Evolutionary conservation across 2,888 invertebrate genomes (phyloP), one percentile per base, ranked within the genome.

Genomic region (Drosophila paramelanica): DNA sequence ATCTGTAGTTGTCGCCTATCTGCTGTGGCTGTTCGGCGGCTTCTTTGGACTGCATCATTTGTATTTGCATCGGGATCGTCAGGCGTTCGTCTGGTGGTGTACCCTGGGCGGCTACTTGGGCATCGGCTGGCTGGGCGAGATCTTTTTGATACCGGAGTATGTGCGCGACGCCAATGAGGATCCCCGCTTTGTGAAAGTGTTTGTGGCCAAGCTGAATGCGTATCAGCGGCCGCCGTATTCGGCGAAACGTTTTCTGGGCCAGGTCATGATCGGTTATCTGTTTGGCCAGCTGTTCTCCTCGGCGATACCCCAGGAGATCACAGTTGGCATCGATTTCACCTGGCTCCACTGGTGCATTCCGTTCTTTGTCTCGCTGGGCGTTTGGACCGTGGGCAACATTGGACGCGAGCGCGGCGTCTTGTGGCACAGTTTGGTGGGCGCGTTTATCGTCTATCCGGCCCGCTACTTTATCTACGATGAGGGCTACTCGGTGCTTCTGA

Each of bases 331-430:
- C 49, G 95, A 95, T 87, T 95, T 96, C 92, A 94, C 94, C 67
- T 95, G 95, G 81, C 92, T 97, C n/a, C 94, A 96, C 73, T 94
- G 95, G 91, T 90, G 96, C 0, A 94, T 96, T 62, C 97, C 97
- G 0, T 73, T 96, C 2, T 95, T 94, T 13, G 94, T 95, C 56
- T 95, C 96, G 17, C 90, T 96, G 77, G 98, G 98, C 81, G 96
- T 98, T 0, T 97, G 97, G 96, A 93, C 95, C 0, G 97, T 98
- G 8, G 98, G 98, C 27, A 98, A 98, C 89, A 96, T 98, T 72
- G 98, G 98, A 0, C 94, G 96, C 2, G 96, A 98, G 90, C 93
- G 94, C 82, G 98, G 98, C 1, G 92, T 94, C 0, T 93, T 97
- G 36, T 95, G 95, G 93, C 94, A 95, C 90, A 94, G 97, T 0